Evolutionary conservation across 2,797 vertebrate species (phyloP), one percentile per base, ranked within the genome.

Genomic region (Kryptolebias ocellatus): DNA sequence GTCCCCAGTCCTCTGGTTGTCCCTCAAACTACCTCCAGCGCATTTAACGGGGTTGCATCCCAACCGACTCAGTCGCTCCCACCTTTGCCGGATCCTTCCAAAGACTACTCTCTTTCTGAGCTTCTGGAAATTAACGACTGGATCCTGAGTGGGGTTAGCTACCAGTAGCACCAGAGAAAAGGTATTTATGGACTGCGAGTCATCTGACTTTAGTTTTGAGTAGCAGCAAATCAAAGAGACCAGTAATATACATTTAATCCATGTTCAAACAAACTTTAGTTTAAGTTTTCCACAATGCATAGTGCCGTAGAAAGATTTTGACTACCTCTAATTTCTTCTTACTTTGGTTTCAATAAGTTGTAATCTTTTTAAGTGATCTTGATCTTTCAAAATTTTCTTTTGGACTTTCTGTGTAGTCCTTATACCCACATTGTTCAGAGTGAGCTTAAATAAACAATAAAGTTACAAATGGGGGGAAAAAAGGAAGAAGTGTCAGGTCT

Each of bases 121-220:
- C 14, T 90, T 4, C 68, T 91, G 29, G 80, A 87, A 12, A 16
- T 15, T 14, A 57, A 87, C 2, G 89, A 89, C 10, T 90, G 87
- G 89, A 80, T 91, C 28, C 72, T 86, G 18, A 77, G 5, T 64
- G 60, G 49, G 46, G 57, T 9, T 6, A 39, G 10, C 16, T 15
- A 73, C 34, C 29, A 51, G 27, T 69, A 83, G 52, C 66, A 63
- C 65, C 62, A 74, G 60, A 29, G 9, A 64, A 60, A 6, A 17
- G 3, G 18, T 1, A 1, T 64, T 64, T 59, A 44, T 39, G 45
- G 11, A 14, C 53, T n/a, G 65, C 31, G 1, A 42, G 14, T 3
- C 1, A 9, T 54, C 58, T 39, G 29, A 57, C 29, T 39, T 44
- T 55, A 60, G 7, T 49, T 9, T 49, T n/a, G 2, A 31, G 18